Evolutionary conservation across 2,113 vertebrate genomes (phyloP), one percentile per base, ranked within the genome.

Genomic region (Salvelinus fontinalis): DNA sequence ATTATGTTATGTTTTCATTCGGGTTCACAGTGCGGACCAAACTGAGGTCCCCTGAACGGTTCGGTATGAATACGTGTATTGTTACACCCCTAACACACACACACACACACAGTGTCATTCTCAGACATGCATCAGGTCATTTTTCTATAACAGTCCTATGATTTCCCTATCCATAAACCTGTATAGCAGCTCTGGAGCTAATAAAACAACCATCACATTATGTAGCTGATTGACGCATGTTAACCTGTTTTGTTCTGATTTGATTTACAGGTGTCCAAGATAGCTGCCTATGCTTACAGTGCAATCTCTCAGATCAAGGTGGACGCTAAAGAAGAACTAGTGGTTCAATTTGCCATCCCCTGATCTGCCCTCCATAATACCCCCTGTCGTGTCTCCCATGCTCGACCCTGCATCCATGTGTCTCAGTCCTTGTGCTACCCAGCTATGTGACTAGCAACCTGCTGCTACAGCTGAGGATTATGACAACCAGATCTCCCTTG

Each of bases 291-390:
- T 0, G 96, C 97, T 89, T 97, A 94, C 93, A 99, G 97, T 87
- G 96, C 97, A 75, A 97, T 99, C 89, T 98, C 97, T 81, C 97
- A 99, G 93, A 98, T 98, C 90, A 96, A 95, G 77, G 96, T 98
- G 82, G 95, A 98, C 4, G 95, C 96, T 79, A 98, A 97, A 93
- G 96, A 99, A 89, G 97, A 99, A 79, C 93, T 98, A 83, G 96
- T 99, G 86, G 97, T 98, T 87, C 96, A 99, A 92, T 98, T 98
- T 91, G 95, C 96, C 81, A 97, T 98, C 87, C 97, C 96, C 2
- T 99, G 95, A 97, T 80, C 81, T 79, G 14, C 39, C 39, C 74
- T 20, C n/a, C 34, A 79, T 78, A 44, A 11, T 67, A 24, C 0
- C 78, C 81, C 75, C 51, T 2, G 39, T 83, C 75, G 73, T 79